phyloP scores from a whole-genome alignment of 2,113 vertebrate species.

The Formicarius rufipectus region DNA sequence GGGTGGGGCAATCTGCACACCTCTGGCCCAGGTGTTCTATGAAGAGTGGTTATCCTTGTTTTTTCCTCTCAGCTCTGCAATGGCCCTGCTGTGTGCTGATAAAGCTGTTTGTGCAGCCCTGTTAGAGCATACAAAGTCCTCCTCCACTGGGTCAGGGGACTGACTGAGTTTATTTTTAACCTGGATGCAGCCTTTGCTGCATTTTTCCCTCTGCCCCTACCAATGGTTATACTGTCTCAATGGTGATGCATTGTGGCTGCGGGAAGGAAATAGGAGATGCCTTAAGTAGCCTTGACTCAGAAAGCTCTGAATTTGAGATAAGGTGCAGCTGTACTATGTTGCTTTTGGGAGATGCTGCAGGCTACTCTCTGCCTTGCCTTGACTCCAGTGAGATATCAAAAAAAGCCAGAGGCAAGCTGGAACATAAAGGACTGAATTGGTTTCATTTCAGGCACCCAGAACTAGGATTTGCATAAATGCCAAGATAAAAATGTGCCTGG shows the following conservation, averaged over 20 bases:
- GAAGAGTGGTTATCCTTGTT: background rate
- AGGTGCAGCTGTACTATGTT: background rate
- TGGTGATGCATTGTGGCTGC: background rate
- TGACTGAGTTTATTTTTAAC: conserved; percentile 14
- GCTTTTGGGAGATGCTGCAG: background rate
- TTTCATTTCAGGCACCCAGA: background rate
- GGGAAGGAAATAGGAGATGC: background rate
- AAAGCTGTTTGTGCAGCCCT: background rate
- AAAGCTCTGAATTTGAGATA: background rate
- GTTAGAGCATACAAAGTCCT: background rate
- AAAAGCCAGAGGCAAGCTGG: background rate
- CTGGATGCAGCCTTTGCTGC: background rate
- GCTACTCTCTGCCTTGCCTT: background rate
- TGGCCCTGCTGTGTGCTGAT: background rate
- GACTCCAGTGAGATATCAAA: background rate
- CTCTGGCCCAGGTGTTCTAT: background rate
- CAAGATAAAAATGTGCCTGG: background rate
- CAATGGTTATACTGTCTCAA: background rate
- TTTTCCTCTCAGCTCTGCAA: background rate
- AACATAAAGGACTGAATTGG: background rate
- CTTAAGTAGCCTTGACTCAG: background rate
- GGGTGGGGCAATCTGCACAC: background rate
- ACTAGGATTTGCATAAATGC: background rate
- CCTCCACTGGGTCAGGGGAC: background rate
- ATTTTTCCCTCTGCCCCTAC: background rate